Evolutionary conservation across 2,888 invertebrate species (phyloP).

Genomic region (Drosophila nigricruria): DNA sequence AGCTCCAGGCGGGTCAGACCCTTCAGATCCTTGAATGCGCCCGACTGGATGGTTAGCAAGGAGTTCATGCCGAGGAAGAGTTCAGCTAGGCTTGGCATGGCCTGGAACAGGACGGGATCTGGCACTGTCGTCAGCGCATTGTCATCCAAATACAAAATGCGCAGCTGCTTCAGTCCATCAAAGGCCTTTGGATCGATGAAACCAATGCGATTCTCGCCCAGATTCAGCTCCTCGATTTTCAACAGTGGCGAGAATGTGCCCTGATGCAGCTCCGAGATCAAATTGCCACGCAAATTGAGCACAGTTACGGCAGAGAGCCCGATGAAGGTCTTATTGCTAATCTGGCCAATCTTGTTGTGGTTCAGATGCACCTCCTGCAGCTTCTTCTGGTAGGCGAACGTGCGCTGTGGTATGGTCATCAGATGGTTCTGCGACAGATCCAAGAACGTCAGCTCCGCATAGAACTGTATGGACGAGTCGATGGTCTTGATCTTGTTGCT

Average conservation of each 20-base stretch:
- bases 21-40: conserved; percentile 92
- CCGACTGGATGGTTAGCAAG: conserved; percentile 90
- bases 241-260: conserved; percentile 91
- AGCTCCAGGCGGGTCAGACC: conserved; percentile 91
- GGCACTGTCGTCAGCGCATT: conserved; percentile 93
- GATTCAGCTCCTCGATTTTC: conserved; percentile 93
- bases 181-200: conserved; percentile 92
- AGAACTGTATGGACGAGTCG: conserved; percentile 95
- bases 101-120: conserved; percentile 89
- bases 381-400: conserved; percentile 93
- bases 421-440: conserved; percentile 94
- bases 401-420: conserved; percentile 92
- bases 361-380: conserved; percentile 93
- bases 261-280: conserved; percentile 91
- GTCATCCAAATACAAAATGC: conserved; percentile 93
- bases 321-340: conserved; percentile 92
- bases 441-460: conserved; percentile 92
- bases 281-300: conserved; percentile 92
- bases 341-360: conserved; percentile 93
- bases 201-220: conserved; percentile 94
- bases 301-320: conserved; percentile 92
- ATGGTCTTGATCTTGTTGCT: conserved; percentile 95
- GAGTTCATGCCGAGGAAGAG: conserved; percentile 94
- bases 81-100: conserved; percentile 92
- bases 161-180: conserved; percentile 90